phyloP scores from a whole-genome alignment of 2,797 vertebrate species.

The Gila robusta region DNA sequence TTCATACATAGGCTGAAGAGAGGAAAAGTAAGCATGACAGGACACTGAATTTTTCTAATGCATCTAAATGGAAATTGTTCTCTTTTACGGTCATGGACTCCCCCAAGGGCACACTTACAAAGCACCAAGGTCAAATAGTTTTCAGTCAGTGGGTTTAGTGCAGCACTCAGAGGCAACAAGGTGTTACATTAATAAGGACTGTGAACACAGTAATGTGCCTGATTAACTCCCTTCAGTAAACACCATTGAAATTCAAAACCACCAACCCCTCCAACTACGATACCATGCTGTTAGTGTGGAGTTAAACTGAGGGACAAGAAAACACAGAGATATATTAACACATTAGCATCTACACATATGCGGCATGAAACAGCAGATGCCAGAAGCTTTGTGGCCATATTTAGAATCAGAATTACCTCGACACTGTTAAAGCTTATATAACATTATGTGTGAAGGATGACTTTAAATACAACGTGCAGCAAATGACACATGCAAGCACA shows the following conservation, averaged over 20 bases:
- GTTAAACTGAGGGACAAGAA: constrained; percentile 27
- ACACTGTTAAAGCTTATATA: neutral
- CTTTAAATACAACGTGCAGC: neutral
- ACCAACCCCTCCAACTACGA: constrained; percentile 8
- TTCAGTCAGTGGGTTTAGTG: constrained; percentile 27
- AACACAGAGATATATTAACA: constrained; percentile 10
- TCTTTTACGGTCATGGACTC: neutral
- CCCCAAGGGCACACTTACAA: neutral
- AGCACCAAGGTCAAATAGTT: constrained; percentile 35
- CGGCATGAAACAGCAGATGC: neutral
- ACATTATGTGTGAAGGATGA: constrained; percentile 14
- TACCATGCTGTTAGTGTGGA: neutral
- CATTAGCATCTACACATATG: neutral
- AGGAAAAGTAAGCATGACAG: neutral
- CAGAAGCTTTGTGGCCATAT: constrained; percentile 10
- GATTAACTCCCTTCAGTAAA: constrained; percentile 39
- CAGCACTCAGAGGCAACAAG: constrained; percentile 22
- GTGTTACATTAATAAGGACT: constrained; percentile 23
- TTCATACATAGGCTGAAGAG: neutral
- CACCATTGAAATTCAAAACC: constrained; percentile 22
- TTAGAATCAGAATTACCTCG: constrained; percentile 21
- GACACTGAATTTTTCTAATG: constrained; percentile 1
- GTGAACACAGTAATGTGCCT: neutral
- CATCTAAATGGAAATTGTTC: neutral
- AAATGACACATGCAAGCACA: neutral